Base-by-base conservation (phyloP, 2,888 invertebrate species). In the Neria commutata region DNA sequence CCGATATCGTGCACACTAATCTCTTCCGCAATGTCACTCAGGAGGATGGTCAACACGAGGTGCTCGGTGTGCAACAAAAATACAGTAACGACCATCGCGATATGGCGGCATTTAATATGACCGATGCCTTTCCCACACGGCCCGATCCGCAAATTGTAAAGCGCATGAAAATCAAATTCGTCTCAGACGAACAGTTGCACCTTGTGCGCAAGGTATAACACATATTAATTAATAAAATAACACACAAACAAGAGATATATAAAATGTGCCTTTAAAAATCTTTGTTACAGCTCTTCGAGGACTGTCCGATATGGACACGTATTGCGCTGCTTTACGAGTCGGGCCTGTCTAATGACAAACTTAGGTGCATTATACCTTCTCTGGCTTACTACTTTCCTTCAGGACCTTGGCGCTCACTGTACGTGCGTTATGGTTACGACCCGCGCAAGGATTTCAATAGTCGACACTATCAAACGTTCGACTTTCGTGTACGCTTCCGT, bases 351-450 rank as follows among this genome's bases (percentile, higher is more conserved):
- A 73, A 80, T 1, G 86, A 87, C 14, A 87, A 88, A 54, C 72
- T 94, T 0, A 95, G 91, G 80, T 85, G 87, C 57, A 85, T 96
- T 14, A 83, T 97, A 59, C 95, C 98, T 0, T 87, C 90, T 24
- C 82, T 94, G 3, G 93, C 94, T 0, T 92, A 93, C 78, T 94
- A 94, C 77, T 93, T 91, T 80, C 85, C 86, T 54, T 91, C 88
- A 62, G 98, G 99, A 0, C 98, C 97, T 0, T 99, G 97, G 95
- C 86, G 95, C 65, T 87, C 90, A 54, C 86, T 93, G 77, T 99
- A 98, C 93, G 89, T 94, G 1, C 88, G 86, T 69, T 90, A 90
- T 73, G 97, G 97, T 0, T 98, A 94, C 76, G 96, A 99, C 83
- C 98, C 98, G 0, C 85, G 94, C 24, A 89, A 88, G 68, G 89